Evolutionary conservation across 2,888 invertebrate genomes (phyloP), one percentile per base, ranked within the genome.

Genomic region (Nasonovia ribisnigri): DNA sequence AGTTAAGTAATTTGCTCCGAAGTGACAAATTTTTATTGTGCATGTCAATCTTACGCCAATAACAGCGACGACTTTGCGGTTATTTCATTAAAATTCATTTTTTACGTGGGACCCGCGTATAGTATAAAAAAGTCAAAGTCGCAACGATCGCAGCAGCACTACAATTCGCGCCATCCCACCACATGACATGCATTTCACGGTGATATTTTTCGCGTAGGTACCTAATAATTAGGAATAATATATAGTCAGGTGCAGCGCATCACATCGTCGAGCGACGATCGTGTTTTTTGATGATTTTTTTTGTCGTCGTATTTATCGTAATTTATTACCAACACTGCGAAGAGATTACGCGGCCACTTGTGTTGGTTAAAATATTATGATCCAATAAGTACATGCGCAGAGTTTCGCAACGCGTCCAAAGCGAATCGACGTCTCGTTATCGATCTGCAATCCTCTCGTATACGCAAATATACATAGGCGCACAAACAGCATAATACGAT

Each of bases 1-100:
- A 51, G 77, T 90, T 90, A 90, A 90, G 77, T 90, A 48, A 90
- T 77, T 77, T 90, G 77, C 77, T 77, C 48, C 48, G 67, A 46
- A 48, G 20, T 36, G 26, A 90, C 77, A 90, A 51, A 16, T 90
- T 92, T 87, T 92, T 92, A 92, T 92, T 92, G 43, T 87, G 87
- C 26, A 16, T 26, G 46, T 92, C 87, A 92, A 92, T 87, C 48
- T 87, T 92, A 67, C n/a, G 46, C 92, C 87, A 92, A 92, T 92
- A 92, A 92, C 87, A 87, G 36, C 36, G 36, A 77, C 36, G 36
- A 20, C 77, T 77, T 77, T 77, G 57, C 26, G 26, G 77, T 20
- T 6, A n/a, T 67, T 67, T n/a, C n/a, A 67, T 67, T 67, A 5
- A 36, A 67, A 67, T 77, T 16, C 20, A 36, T 20, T 77, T 67